Evolutionary conservation across 2,888 invertebrate species (phyloP).

Genomic region (Halocaridina rubra): DNA sequence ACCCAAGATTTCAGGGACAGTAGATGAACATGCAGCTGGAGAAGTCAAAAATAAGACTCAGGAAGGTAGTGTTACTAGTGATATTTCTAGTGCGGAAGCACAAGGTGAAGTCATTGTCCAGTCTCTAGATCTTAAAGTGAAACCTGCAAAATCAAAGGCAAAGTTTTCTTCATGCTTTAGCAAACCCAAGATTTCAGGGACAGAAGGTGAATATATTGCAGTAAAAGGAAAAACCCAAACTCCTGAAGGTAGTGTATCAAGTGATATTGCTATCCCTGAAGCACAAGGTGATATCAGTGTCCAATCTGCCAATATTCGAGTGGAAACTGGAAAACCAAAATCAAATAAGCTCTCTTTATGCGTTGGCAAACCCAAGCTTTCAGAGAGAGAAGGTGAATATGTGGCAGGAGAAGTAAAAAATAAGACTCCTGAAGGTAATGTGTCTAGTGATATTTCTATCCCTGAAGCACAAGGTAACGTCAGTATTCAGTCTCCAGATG

Average conservation of each 20-base stretch:
- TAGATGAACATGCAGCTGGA: too few relatives aligned
- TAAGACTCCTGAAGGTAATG: slow-evolving; percentile 4
- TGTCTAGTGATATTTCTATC: not conserved
- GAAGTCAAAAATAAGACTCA: too few relatives aligned
- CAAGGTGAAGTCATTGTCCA: not conserved
- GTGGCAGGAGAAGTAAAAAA: slow-evolving; percentile 5
- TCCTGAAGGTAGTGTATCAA: slow-evolving; percentile 21
- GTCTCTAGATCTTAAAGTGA: not conserved
- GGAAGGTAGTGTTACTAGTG: not conserved
- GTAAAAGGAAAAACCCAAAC: slow-evolving; percentile 6
- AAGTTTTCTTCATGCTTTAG: slow-evolving; percentile 45
- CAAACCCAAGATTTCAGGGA: slow-evolving; percentile 17
- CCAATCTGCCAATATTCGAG: slow-evolving; percentile 16
- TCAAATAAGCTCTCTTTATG: slow-evolving; percentile 29
- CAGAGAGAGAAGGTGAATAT: slow-evolving; percentile 30
- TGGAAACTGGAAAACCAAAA: slow-evolving; percentile 26
- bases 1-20: too few relatives aligned
- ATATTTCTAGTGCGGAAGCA: too few relatives aligned
- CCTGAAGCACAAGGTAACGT: slow-evolving; percentile 20
- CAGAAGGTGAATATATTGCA: not conserved
- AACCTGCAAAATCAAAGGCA: slow-evolving; percentile 26
- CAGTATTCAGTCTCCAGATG: slow-evolving; percentile 1
- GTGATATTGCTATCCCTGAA: not conserved
- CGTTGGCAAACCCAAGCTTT: slow-evolving; percentile 33
- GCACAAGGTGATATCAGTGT: not conserved